These are phyloP conservation scores for Penelope pileata DNA, from an alignment of 2,113 vertebrate genomes.

Conservation along the genomic window DNA sequence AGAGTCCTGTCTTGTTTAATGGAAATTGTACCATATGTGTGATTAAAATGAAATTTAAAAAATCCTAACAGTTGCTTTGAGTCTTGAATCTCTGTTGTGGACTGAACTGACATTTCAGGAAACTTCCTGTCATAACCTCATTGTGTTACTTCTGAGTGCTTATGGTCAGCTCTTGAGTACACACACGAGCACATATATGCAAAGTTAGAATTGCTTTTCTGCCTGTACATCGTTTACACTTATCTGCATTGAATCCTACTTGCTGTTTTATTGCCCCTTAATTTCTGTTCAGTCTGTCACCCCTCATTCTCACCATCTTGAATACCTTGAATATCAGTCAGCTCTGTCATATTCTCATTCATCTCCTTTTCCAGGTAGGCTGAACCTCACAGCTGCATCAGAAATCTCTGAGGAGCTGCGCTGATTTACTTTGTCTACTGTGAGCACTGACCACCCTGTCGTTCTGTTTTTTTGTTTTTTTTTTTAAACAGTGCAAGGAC, in stretches of 20 bases:
- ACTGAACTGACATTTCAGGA: not conserved
- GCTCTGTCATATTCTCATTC: not conserved
- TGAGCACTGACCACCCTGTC: not conserved
- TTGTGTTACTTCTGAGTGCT: not conserved
- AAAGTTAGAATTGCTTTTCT: not conserved
- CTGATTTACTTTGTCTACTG: not conserved
- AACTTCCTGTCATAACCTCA: not conserved
- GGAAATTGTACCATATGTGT: not conserved
- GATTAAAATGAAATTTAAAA: not conserved
- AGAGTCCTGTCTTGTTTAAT: not conserved
- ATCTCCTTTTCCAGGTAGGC: not conserved
- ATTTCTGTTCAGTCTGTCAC: not conserved
- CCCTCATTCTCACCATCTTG: not conserved
- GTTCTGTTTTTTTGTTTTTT: too few species aligned
- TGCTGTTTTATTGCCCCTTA: not conserved
- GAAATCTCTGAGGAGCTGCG: not conserved
- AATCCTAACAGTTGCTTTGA: not conserved
- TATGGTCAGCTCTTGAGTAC: not conserved
- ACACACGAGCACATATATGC: accelerated
- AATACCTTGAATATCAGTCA: not conserved
- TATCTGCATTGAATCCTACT: not conserved
- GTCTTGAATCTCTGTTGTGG: not conserved
- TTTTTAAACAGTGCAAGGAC: not conserved
- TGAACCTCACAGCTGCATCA: not conserved
- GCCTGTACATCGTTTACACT: not conserved